A percentile compares a stretch with the other conserved stretches of the same genome.
These are phyloP conservation scores for Gymnoscopelus microlampas DNA, from an alignment of 2,797 vertebrate species.

Conservation along the genomic window DNA sequence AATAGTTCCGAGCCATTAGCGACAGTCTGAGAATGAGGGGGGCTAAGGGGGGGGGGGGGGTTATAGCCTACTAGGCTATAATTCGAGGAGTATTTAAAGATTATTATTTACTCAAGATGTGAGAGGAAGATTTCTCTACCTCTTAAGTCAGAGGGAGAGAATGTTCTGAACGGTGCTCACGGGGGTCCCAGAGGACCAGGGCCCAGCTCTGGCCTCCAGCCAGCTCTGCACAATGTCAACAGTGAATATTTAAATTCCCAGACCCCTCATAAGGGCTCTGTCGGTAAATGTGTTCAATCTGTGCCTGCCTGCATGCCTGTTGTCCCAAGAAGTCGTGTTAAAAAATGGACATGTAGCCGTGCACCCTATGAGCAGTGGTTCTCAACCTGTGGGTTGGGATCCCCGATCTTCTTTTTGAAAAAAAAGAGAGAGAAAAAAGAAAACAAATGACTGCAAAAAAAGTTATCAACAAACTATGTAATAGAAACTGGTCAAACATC, in stretches of 20 bases:
- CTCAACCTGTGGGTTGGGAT: too few relatives aligned
- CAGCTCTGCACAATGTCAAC: conserved; percentile 95
- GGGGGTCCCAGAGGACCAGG: conserved; percentile 78
- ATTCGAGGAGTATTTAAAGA: conserved; percentile 59
- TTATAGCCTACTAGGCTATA: not conserved
- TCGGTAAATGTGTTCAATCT: conserved; percentile 97
- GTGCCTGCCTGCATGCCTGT: conserved; percentile 74
- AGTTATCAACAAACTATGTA: too few relatives aligned
- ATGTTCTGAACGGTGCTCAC: conserved; percentile 69
- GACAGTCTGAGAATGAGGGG: conserved; percentile 27
- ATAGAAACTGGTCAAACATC: too few relatives aligned
- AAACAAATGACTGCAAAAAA: too few relatives aligned
- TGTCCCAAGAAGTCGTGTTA: conserved; percentile 56
- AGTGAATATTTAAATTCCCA: conserved; percentile 99
- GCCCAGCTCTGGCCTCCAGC: conserved; percentile 81
- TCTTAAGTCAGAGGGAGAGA: conserved; percentile 83
- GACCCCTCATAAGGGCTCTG: conserved; percentile 95
- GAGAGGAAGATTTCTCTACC: conserved; percentile 86
- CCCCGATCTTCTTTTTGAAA: not conserved
- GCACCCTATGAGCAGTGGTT: conserved; percentile 27
- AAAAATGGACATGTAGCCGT: conserved; percentile 50
- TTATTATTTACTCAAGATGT: conserved; percentile 71
- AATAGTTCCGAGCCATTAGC: conserved; percentile 31
- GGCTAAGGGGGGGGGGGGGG: too few relatives aligned
- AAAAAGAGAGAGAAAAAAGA: too few relatives aligned